Evolutionary conservation across 35 echinoderm and acorn worm genomes (phyloP), one percentile per base, ranked within the genome.

Genomic region (Lytechinus variegatus): DNA sequence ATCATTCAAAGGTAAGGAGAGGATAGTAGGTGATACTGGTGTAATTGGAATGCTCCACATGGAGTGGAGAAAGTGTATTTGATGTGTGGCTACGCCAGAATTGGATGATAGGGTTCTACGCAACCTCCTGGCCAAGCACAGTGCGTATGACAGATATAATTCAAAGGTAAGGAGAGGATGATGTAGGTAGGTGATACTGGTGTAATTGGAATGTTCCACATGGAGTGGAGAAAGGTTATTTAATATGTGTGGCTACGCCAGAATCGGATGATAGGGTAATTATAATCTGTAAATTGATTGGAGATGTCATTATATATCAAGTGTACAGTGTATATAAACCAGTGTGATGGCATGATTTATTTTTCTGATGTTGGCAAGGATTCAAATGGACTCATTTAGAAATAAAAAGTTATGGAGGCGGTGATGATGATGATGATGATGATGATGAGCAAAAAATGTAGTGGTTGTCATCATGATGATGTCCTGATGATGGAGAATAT

Each of bases 111-210:
- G n/a, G n/a, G 97, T 99, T 9, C 91, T 99, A 12, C 54, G 98
- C 12, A 98, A 99, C 72, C 95, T 99, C 1, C 95, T 99, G 89
- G 98, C 98, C 19, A 99, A 99, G 87, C 98, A 99, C 96, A 98
- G 98, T 96, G 91, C 97, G 93, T 97, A 99, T 96, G 97, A 99
- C 28, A 61, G 98, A 60, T 99, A 98, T 72, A 89, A 86, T n/a
- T 98, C 97, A 1, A 98, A 99, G 98, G 98, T 99, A 95, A 94
- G 24, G 2, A 56, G 54, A 27, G 0, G 33, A 44, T 44, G 2
- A n/a, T n/a, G n/a, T n/a, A n/a, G n/a, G 33, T 44, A 44, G 33
- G 33, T 44, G 33, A 2, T 44, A 44, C 33, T 44, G 33, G 33
- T 44, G 33, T 44, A 44, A 44, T 44, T 44, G 33, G 33, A 44